Conservation (phyloP, 2,797 vertebrate genomes). For the Ataeniobius toweri region DNA sequence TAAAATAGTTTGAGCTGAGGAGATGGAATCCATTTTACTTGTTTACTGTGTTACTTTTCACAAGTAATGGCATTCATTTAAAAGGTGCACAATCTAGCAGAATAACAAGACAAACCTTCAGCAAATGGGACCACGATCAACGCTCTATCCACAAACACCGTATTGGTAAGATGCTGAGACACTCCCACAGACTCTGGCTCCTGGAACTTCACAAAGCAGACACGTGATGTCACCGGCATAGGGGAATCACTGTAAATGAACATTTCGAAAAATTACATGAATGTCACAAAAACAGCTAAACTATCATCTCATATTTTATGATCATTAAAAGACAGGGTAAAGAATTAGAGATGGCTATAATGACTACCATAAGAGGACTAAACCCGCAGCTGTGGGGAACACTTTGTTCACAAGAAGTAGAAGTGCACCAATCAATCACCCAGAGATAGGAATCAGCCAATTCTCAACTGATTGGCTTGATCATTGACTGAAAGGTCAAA, state of each 20-base stretch:
- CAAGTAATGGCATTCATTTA: slow-evolving; percentile 47
- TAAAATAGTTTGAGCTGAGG: slow-evolving; percentile 22
- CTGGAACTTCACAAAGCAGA: slow-evolving; percentile 99
- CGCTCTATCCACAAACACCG: slow-evolving; percentile 98
- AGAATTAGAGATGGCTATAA: not conserved
- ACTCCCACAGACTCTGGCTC: slow-evolving; percentile 95
- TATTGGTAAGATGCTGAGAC: slow-evolving; percentile 98
- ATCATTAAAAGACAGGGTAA: not conserved
- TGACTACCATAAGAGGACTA: not conserved
- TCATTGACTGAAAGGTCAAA: no score
- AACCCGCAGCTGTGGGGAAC: not conserved
- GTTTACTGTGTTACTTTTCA: slow-evolving; percentile 32
- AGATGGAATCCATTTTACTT: slow-evolving; percentile 16
- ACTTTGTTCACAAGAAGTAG: not conserved
- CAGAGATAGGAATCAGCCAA: not conserved
- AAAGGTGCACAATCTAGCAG: slow-evolving; percentile 22
- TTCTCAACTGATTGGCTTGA: no score
- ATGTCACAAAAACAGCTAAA: no score
- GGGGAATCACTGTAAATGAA: slow-evolving; percentile 87
- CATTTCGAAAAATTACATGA: not conserved
- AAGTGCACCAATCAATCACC: not conserved
- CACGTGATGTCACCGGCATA: slow-evolving; percentile 95
- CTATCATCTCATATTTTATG: not conserved
- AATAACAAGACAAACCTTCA: slow-evolving; percentile 91
- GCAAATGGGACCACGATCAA: slow-evolving; percentile 98